These are phyloP conservation scores for Epicauta chinensis DNA, from an alignment of 1,140 invertebrate genomes.

Conservation along the genomic window DNA sequence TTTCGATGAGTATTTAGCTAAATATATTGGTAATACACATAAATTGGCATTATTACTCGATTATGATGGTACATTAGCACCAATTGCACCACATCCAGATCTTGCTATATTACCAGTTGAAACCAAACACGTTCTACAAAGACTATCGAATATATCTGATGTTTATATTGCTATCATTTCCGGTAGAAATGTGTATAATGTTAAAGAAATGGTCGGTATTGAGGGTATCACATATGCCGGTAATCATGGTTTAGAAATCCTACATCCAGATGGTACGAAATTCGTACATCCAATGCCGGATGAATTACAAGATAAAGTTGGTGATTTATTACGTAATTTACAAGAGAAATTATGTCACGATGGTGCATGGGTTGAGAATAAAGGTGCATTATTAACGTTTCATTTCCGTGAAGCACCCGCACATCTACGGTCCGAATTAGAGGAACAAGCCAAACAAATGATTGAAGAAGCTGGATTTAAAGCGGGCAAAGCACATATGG, in stretches of 20 bases:
- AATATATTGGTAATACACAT: conserved; percentile 80
- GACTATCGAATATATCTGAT: conserved; percentile 79
- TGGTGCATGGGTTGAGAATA: conserved; percentile 89
- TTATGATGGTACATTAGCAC: conserved; percentile 85
- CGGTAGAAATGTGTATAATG: conserved; percentile 79
- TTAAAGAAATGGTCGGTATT: conserved; percentile 85
- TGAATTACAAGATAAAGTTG: conserved; percentile 76
- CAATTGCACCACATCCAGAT: conserved; percentile 84
- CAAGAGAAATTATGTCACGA: conserved; percentile 76
- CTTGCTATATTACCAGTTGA: conserved; percentile 76
- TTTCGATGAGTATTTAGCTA: conserved; percentile 78
- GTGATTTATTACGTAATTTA: conserved; percentile 66
- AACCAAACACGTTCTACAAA: conserved; percentile 76
- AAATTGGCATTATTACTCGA: conserved; percentile 80
- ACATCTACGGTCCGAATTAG: conserved; percentile 46
- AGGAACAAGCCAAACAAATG: conserved; percentile 54
- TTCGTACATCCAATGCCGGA: conserved; percentile 86
- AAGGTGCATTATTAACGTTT: conserved; percentile 79
- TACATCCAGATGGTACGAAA: conserved; percentile 83
- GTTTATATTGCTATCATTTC: conserved; percentile 86
- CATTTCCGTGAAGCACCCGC: conserved; percentile 79
- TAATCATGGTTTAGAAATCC: conserved; percentile 82
- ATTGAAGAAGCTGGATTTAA: conserved; percentile 72
- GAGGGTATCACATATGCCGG: conserved; percentile 87
- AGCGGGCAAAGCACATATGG: conserved; percentile 71